A percentile compares a stretch with the other conserved stretches of the same genome.
These are phyloP conservation scores for Cyprinodon diabolis DNA, from an alignment of 2,797 vertebrate genomes.

Conservation along the genomic window DNA sequence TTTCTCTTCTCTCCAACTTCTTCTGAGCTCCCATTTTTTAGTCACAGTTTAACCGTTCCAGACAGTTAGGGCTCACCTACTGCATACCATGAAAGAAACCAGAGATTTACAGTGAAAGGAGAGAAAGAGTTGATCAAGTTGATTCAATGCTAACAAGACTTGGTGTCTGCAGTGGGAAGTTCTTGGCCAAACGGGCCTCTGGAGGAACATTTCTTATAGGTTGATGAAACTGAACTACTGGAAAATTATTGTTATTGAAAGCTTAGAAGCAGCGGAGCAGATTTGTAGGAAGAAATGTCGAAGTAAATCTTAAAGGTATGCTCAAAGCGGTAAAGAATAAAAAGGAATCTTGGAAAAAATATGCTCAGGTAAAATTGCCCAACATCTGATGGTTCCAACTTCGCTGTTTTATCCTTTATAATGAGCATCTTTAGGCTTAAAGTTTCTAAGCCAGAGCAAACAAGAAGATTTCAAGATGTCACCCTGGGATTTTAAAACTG, in stretches of 20 bases:
- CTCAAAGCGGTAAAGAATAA: conserved; percentile 3
- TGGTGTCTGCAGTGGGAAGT: conserved; percentile 5
- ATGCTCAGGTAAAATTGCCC: neutral
- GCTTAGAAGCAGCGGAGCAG: conserved; percentile 16
- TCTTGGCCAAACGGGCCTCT: conserved; percentile 18
- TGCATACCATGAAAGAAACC: conserved; percentile 73
- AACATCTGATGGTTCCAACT: conserved; percentile 9
- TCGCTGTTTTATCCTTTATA: conserved; percentile 16
- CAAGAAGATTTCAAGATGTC: conserved; percentile 8
- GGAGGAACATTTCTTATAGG: conserved; percentile 16
- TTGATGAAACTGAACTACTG: conserved; percentile 19
- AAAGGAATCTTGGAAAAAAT: conserved; percentile 3
- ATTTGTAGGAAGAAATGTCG: conserved; percentile 8
- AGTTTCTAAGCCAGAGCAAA: conserved; percentile 12
- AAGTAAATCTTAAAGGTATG: conserved; percentile 5
- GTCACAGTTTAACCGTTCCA: conserved; percentile 48
- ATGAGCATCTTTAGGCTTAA: conserved; percentile 19
- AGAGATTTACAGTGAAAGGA: conserved; percentile 46
- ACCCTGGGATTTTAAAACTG: conserved; percentile 12
- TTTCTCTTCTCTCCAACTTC: conserved; percentile 57
- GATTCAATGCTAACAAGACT: conserved; percentile 33
- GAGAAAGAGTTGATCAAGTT: conserved; percentile 29
- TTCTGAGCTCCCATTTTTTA: conserved; percentile 40
- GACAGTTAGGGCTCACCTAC: conserved; percentile 47
- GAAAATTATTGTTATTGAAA: conserved; percentile 28